Conservation (phyloP, 2,888 invertebrate genomes). For the Coleophora flavipennella region DNA sequence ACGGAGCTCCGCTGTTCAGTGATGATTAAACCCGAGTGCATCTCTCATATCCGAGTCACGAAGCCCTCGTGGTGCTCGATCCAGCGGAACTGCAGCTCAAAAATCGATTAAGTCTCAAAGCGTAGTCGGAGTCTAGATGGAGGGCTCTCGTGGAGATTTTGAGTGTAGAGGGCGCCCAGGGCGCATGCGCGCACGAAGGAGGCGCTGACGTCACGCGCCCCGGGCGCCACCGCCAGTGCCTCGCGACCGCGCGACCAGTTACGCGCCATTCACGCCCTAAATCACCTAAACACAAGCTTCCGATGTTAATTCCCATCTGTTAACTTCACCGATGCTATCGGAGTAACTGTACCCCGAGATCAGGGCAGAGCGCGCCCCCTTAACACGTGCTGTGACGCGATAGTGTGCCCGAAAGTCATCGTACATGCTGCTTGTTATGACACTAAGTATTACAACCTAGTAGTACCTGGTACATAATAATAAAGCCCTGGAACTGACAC, state of each 20-base stretch:
- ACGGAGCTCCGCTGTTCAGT: too few relatives aligned
- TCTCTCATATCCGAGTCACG: too few relatives aligned
- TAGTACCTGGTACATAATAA: constrained; percentile 1
- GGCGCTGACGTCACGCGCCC: constrained; percentile 62
- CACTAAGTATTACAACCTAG: constrained; percentile 1
- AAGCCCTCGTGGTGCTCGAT: constrained; percentile 28
- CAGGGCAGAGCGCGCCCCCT: constrained; percentile 15
- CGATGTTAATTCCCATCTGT: constrained; percentile 47
- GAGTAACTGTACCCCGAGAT: constrained; percentile 14
- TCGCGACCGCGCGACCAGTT: constrained; percentile 61
- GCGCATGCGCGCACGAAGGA: constrained; percentile 60
- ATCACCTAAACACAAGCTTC: constrained; percentile 50
- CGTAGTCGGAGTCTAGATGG: constrained; percentile 66
- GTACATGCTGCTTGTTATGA: constrained; percentile 7
- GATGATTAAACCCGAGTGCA: too few relatives aligned
- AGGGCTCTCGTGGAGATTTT: constrained; percentile 61
- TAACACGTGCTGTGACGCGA: constrained; percentile 27
- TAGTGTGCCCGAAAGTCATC: constrained; percentile 10
- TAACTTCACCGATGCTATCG: constrained; percentile 7
- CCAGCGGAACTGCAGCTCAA: constrained; percentile 60
- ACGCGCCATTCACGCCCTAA: constrained; percentile 58
- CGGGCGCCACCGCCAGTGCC: constrained; percentile 64
- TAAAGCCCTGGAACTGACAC: background rate
- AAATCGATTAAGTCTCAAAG: constrained; percentile 69
- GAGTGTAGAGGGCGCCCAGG: constrained; percentile 37